phyloP scores from a whole-genome alignment of 2,888 invertebrate species.

The Aleiodes testaceus region DNA sequence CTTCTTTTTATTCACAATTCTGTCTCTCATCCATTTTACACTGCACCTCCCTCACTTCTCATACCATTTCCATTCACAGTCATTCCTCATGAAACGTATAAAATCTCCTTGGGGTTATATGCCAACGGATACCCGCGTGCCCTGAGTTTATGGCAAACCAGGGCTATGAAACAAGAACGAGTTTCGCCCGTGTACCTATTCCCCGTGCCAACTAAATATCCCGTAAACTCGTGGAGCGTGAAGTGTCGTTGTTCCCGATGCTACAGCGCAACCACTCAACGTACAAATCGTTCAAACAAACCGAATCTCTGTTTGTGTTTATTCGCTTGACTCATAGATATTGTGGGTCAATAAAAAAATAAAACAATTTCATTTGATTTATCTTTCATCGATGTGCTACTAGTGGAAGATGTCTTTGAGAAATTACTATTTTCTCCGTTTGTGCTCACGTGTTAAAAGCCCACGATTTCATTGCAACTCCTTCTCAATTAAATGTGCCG shows the following conservation, averaged over 20 bases:
- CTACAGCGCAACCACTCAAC: constrained; percentile 9
- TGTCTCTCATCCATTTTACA: background rate
- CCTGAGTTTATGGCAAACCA: constrained; percentile 24
- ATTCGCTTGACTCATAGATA: background rate
- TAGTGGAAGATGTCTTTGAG: constrained; percentile 19
- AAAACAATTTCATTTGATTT: background rate
- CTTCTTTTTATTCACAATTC: too few relatives aligned
- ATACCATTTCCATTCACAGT: background rate
- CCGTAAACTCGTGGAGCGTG: constrained; percentile 42
- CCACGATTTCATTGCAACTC: too few relatives aligned
- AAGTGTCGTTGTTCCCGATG: constrained; percentile 38
- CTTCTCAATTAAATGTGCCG: background rate
- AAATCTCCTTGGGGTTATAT: constrained; percentile 21
- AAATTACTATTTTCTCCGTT: background rate
- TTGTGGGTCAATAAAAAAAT: constrained; percentile 2
- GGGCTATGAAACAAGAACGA: constrained; percentile 31
- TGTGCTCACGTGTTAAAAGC: too few relatives aligned
- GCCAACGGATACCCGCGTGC: background rate
- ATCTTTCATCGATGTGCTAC: too few relatives aligned
- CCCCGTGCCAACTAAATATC: constrained; percentile 43
- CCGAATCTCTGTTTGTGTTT: constrained; percentile 27
- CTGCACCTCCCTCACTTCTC: too few relatives aligned
- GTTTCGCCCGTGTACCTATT: constrained; percentile 25
- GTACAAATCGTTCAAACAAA: constrained; percentile 29
- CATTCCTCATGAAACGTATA: background rate